Evolutionary conservation across 2,888 invertebrate genomes (phyloP).

Genomic region (Cordylochernes scorpioides): DNA sequence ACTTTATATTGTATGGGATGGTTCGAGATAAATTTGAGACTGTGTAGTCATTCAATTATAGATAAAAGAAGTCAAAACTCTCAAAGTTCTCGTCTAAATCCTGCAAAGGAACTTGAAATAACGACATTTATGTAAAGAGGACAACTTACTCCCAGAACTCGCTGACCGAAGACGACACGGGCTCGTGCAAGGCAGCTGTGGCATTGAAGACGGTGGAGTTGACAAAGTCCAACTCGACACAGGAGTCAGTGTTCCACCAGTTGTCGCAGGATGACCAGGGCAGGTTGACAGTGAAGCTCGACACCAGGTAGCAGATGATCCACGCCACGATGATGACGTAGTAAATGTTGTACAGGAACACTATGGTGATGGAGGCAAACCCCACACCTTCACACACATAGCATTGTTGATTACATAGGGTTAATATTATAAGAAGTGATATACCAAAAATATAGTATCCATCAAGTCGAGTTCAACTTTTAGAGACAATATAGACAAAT

Average conservation of each 20-base stretch:
- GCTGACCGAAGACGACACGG: slow-evolving; percentile 18
- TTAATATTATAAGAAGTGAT: too few relatives aligned
- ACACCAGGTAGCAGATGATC: slow-evolving; percentile 16
- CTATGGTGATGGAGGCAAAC: slow-evolving; percentile 15
- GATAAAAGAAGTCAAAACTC: too few relatives aligned
- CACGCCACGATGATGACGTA: slow-evolving; percentile 14
- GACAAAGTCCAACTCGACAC: slow-evolving; percentile 15
- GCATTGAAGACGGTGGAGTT: background rate
- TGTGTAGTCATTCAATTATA: too few relatives aligned
- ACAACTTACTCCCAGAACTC: slow-evolving; percentile 15
- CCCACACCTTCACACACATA: slow-evolving; percentile 15
- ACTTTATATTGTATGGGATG: too few relatives aligned
- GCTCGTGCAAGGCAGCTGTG: background rate
- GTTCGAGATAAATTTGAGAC: too few relatives aligned
- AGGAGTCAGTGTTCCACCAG: slow-evolving; percentile 23
- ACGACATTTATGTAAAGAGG: slow-evolving; percentile 1
- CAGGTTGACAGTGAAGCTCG: slow-evolving; percentile 19
- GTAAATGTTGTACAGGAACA: slow-evolving; percentile 14
- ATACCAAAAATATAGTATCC: too few relatives aligned
- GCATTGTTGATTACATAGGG: too few relatives aligned
- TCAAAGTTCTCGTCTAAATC: too few relatives aligned
- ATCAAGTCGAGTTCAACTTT: too few relatives aligned
- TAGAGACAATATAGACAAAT: too few relatives aligned
- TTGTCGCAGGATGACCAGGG: slow-evolving; percentile 23
- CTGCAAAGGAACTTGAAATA: too few relatives aligned